Conservation (phyloP, 2,888 invertebrate species). For the Falcaria lacertinaria region DNA sequence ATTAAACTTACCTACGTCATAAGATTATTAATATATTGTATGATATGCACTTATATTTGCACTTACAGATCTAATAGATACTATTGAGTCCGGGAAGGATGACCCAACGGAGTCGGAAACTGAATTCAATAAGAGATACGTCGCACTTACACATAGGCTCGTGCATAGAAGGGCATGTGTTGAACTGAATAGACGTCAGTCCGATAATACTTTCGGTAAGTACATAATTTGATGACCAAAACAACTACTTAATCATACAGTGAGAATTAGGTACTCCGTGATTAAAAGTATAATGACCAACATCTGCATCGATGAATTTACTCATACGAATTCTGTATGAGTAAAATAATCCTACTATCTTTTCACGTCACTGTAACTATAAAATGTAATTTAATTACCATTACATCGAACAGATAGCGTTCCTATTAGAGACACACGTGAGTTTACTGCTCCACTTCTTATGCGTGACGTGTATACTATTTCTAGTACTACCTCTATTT, state of each 20-base stretch:
- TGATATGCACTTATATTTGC: not conserved
- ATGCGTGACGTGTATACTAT: conserved; percentile 61
- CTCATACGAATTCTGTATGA: not conserved
- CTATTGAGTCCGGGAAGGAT: conserved; percentile 45
- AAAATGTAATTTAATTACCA: conserved; percentile 22
- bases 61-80: conserved; percentile 45
- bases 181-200: conserved; percentile 92
- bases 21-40: too few relatives aligned
- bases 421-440: conserved; percentile 36
- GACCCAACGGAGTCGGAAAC: conserved; percentile 88
- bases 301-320: not conserved
- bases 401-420: conserved; percentile 37
- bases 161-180: conserved; percentile 94
- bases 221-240: conserved; percentile 5
- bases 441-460: conserved; percentile 49
- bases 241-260: too few relatives aligned
- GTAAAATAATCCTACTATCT: too few relatives aligned
- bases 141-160: conserved; percentile 92
- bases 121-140: conserved; percentile 91
- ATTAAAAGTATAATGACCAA: too few relatives aligned
- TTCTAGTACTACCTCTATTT: conserved; percentile 59
- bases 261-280: too few relatives aligned
- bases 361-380: too few relatives aligned
- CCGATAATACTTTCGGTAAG: conserved; percentile 91
- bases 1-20: too few relatives aligned